Base-by-base conservation (phyloP, 2,113 vertebrate genomes). In the Microcebus jonahi region DNA sequence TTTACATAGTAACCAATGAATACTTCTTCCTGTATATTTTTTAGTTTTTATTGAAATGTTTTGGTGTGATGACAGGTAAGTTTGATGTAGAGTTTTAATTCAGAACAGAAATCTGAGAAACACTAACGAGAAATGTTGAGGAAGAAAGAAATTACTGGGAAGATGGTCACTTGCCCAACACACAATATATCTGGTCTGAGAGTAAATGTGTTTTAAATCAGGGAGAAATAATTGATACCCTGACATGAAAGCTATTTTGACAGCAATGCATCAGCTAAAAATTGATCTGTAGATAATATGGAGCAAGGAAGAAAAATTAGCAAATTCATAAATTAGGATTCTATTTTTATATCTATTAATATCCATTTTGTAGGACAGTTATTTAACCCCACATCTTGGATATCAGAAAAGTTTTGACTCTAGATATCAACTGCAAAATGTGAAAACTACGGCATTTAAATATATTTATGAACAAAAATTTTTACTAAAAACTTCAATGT, bases 141-240 rank as follows among this genome's bases (percentile, higher is more conserved):
- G 17, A 55, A 55, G 53, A 55, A 55, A 55, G 53, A 18, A 55
- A 55, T 39, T 83, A 4, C 45, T 61, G 23, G 48, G 15, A 84
- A 92, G 68, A 59, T 50, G 25, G 13, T 77, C 13, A 63, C 36
- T 90, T 8, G 59, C 17, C 57, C 27, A 92, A n/a, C 20, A 61
- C 8, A 18, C 2, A 92, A 27, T 55, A 5, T 39, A 17, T 57
- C 59, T 83, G 36, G 31, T 2, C 61, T 88, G 10, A 90, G 8
- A 68, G 15, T 39, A 81, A 94, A 94, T 48, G 25, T 89, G 15
- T 89, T 97, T 97, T 86, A 89, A 25, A 83, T 89, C 8, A 55
- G 48, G 80, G 13, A 71, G 45, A 91, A 90, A 27, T 86, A 79
- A 84, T 36, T 77, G 65, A 65, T 88, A 48, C 4, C 2, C 9